Percentiles rank a stretch among this genome's conserved stretches.
Evolutionary conservation across 1,140 invertebrate genomes (phyloP).

Genomic region (Cyrtorhinus lividipennis): DNA sequence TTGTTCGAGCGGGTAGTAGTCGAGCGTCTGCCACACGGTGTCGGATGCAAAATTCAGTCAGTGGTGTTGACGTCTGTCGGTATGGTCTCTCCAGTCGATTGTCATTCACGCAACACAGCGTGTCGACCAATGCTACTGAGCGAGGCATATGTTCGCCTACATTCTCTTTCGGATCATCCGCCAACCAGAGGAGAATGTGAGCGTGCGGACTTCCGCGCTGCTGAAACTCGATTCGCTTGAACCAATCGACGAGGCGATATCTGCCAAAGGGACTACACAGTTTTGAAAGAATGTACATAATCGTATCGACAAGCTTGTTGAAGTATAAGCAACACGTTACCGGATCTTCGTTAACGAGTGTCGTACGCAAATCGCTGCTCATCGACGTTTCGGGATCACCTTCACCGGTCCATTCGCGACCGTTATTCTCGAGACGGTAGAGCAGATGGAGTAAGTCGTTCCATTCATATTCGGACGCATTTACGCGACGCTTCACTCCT

Average conservation of each 20-base stretch:
- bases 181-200: neutral
- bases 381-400: neutral
- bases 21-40: neutral
- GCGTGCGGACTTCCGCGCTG: neutral
- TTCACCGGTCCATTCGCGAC: neutral
- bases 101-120: slow-evolving; percentile 24
- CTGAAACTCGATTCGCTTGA: slow-evolving; percentile 2
- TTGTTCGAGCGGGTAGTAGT: neutral
- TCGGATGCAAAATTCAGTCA: neutral
- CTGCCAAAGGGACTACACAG: neutral
- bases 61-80: too few species aligned
- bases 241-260: neutral
- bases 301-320: neutral
- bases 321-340: neutral
- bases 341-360: neutral
- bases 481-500: too few species aligned
- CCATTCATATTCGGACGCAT: neutral
- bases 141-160: neutral
- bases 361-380: neutral
- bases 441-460: neutral
- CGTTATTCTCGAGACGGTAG: neutral
- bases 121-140: neutral
- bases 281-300: neutral
- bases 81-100: slow-evolving; percentile 19
- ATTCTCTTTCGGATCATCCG: neutral